Evolutionary conservation across 2,113 vertebrate species (phyloP), one percentile per base, ranked within the genome.

Genomic region (Euleptes europaea): DNA sequence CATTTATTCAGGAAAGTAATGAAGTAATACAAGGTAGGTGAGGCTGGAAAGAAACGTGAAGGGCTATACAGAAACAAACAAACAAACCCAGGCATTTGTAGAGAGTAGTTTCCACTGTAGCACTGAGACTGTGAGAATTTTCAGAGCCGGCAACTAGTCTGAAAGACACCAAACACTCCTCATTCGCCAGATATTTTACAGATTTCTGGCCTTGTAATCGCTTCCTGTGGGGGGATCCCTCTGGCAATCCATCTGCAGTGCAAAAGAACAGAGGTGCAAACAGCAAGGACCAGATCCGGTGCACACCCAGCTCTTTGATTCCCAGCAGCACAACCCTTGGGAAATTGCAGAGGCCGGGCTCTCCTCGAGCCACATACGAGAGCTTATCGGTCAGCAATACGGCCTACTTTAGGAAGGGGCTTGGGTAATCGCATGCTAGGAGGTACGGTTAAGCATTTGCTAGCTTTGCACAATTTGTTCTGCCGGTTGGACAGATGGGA

Each of bases 1-100:
- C 67, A 57, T 82, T 82, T 82, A 71, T 82, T 82, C 47, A 54
- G 47, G 49, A 82, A 71, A 54, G 67, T 54, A 38, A 54, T 28
- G 47, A 81, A 70, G 44, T 69, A 49, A 54, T 38, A 81, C 38
- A 71, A 44, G 19, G 8, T 44, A 8, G 66, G 67, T 40, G 49
- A 71, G 23, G 47, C 40, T 71, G 54, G 33, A 57, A 49, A 71
- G 67, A 40, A 71, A 82, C 33, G 54, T 38, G 33, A 75, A 70
- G n/a, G 66, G 47, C 79, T 81, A 47, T 40, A 54, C 66, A 82
- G 66, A 57, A 54, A 54, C 44, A 51, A n/a, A 51, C 47, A 38
- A 44, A 44, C n/a, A 17, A 47, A 23, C 40, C 15, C 23, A 26
- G 13, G 28, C 26, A 8, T 23, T 63, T 28, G 51, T 19, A 40